Evolutionary conservation across 2,113 vertebrate species (phyloP), one percentile per base, ranked within the genome.

Genomic region (Choloepus hoffmanni): DNA sequence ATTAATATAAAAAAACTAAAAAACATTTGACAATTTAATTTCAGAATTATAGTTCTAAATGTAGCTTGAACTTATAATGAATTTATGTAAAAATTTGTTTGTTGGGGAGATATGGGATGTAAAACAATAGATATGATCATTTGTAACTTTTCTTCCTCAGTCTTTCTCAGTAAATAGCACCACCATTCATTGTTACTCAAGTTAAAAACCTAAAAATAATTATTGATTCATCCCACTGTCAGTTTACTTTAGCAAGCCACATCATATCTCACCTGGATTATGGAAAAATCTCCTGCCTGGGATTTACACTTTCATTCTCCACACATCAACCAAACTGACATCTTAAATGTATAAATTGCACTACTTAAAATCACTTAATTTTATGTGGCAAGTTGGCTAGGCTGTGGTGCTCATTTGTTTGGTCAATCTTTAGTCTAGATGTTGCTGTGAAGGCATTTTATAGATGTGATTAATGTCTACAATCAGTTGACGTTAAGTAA

Each of bases 71-170:
- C 60, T 78, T 85, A 7, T 24, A 89, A 72, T 28, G 63, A 23
- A 78, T 77, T 33, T 78, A 12, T 91, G 3, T 74, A 36, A 72
- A 28, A 72, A 84, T 89, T 82, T 83, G 72, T 72, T 85, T 93
- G 3, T 18, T 36, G 3, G 2, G 26, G 5, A 85, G 21, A 53
- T 26, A 85, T 5, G 19, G 14, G 7, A 65, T 73, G 62, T 28
- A 67, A 86, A 86, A 83, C 28, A 45, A 92, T 53, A 72, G 3
- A 24, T 50, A 26, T n/a, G 36, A 48, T 74, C 7, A 4, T 7
- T 81, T 79, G 85, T 36, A 36, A 13, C 15, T 86, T 81, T 74
- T 76, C 15, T 26, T 94, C 10, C 55, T 76, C 12, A 7, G 1
- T 36, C 13, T 82, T 72, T 7, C 45, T 92, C 43, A 90, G 55